Evolutionary conservation across 2,888 invertebrate genomes (phyloP).

Genomic region (Germaria angustata): DNA sequence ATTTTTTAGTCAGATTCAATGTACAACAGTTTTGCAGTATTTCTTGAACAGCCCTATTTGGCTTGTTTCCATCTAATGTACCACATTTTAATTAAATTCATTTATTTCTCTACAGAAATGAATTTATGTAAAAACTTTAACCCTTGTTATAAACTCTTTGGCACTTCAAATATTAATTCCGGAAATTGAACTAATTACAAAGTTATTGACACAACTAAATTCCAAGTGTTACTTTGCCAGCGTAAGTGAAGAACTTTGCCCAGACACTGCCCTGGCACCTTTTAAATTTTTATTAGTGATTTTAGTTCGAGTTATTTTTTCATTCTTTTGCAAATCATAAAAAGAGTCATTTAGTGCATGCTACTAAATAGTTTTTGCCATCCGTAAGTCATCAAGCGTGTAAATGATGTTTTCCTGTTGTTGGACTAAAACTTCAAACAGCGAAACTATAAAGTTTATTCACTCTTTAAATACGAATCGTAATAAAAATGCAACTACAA

Average conservation of each 20-base stretch:
- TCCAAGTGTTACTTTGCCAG: not conserved
- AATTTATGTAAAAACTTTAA: not conserved
- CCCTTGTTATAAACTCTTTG: not conserved
- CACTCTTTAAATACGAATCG: constrained; percentile 30
- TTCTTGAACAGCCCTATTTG: not conserved
- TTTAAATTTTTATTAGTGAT: constrained; percentile 17
- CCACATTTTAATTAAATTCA: not conserved
- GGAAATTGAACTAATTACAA: constrained; percentile 36
- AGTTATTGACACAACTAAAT: not conserved
- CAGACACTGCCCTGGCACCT: constrained; percentile 35
- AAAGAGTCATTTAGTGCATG: constrained; percentile 8
- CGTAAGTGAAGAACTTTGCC: constrained; percentile 23
- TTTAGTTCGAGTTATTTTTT: constrained; percentile 1
- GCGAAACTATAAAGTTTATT: constrained; percentile 31
- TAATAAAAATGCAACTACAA: constrained; percentile 1
- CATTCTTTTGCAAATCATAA: not conserved
- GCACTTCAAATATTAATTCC: constrained; percentile 34
- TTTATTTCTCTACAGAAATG: not conserved
- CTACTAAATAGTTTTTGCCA: not conserved
- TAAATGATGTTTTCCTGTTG: constrained; percentile 59
- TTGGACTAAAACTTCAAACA: constrained; percentile 9
- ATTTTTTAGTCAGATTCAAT: no score
- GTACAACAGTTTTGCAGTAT: no score
- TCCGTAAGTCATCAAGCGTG: constrained; percentile 43
- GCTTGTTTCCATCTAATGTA: not conserved